Base-by-base conservation (phyloP, 2,113 vertebrate species). In the Suricata suricatta region DNA sequence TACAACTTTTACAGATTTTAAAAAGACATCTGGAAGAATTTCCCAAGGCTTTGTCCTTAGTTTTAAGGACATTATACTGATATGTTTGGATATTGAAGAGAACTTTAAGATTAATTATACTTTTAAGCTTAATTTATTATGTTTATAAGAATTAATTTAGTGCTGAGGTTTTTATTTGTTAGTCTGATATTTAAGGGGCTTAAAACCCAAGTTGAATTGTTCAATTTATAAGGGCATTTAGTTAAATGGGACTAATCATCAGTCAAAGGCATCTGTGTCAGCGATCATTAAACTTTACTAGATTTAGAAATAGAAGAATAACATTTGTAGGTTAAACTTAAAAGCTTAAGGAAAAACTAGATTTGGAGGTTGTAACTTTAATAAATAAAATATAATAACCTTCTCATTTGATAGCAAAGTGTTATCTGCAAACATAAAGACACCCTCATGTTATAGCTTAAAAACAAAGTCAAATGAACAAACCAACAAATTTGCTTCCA, bases 211-310 rank as follows among this genome's bases (percentile, higher is more conserved):
- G 77, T 52, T n/a, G 33, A 80, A 63, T 69, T 77, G 21, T 88
- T 83, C 38, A 83, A 13, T 77, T 96, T 96, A 88, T 93, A 77
- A 96, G 79, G 19, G 35, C 15, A 52, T n/a, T 93, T 76, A 77
- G 35, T 89, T 77, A 90, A 71, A 93, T 77, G 72, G 54, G n/a
- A 90, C 52, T 44, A 80, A 87, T 54, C 23, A 72, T 80, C 54
- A 79, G 35, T 64, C 52, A 81, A 80, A 90, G 31, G 44, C 47
- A 29, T 90, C 66, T 96, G 41, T 54, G 25, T 93, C 47, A 76
- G 31, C 29, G 72, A 86, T 72, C 68, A 41, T 47, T 87, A 94
- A 90, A 86, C 54, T 66, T 96, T 38, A 38, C 35, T 81, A 31
- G 29, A 72, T 33, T 91, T 81, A 71, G 66, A 94, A 90, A 81